These are phyloP conservation scores for Apodemus speciosus DNA, from an alignment of 2,113 vertebrate genomes.

Conservation along the genomic window DNA sequence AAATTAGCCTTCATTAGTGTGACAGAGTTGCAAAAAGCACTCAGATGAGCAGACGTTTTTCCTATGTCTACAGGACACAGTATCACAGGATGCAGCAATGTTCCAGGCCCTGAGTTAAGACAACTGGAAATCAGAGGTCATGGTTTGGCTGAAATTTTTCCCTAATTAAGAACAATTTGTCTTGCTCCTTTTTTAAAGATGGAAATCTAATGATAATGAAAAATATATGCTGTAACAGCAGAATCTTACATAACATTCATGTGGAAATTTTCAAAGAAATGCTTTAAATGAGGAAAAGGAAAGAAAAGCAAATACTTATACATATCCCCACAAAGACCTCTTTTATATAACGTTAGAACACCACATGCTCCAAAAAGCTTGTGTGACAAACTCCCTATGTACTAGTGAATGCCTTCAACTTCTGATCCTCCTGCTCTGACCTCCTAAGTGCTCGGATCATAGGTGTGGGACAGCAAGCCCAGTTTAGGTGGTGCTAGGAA, in stretches of 20 bases:
- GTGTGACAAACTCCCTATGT: background rate
- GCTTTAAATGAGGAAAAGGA: conserved; percentile 29
- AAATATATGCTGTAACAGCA: conserved; percentile 51
- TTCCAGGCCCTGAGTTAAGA: conserved; percentile 44
- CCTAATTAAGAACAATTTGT: conserved; percentile 71
- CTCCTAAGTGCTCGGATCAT: background rate
- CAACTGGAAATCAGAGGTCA: conserved; percentile 27
- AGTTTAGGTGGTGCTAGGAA: background rate
- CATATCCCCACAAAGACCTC: background rate
- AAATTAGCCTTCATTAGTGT: conserved; percentile 40
- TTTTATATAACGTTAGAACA: conserved; percentile 50
- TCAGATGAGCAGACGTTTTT: conserved; percentile 20
- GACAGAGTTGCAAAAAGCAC: conserved; percentile 43
- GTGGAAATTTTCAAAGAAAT: conserved; percentile 31
- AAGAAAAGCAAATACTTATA: background rate
- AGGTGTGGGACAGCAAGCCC: background rate
- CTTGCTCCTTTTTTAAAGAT: conserved; percentile 54
- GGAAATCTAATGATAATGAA: conserved; percentile 69
- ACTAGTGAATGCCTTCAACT: background rate
- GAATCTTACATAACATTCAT: conserved; percentile 77
- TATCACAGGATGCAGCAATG: conserved; percentile 2
- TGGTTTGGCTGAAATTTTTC: conserved; percentile 43
- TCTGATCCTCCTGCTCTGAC: background rate
- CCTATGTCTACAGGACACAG: background rate
- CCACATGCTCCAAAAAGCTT: background rate